Evolutionary conservation across 2,113 vertebrate species (phyloP), one percentile per base, ranked within the genome.

Genomic region (Myodes glareolus): DNA sequence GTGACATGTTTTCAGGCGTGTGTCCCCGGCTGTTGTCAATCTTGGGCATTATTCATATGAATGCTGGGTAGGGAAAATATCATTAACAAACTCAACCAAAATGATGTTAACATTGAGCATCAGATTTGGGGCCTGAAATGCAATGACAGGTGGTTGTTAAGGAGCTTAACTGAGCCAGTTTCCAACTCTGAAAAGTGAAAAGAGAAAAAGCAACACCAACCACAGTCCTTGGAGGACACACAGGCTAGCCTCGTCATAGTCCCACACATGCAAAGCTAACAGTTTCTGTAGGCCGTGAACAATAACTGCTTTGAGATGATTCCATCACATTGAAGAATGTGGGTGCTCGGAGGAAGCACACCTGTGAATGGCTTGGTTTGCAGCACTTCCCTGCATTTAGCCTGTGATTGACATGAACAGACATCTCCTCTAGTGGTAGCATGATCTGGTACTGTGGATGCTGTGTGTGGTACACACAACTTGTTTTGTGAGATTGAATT

Each of bases 21-120:
- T 92, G 94, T 95, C 85, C 58, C 94, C 93, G 95, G 86, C n/a
- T 39, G 58, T 36, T 94, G 70, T 89, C 9, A 81, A 47, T 85
- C 65, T 91, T n/a, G 70, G 45, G 23, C 81, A 52, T 84, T 97
- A 63, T 90, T 97, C 93, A 81, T 55, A 52, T 5, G 55, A 42
- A 67, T 45, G 7, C 31, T 33, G 0, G 12, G 2, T 16, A 47
- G 67, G 17, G 29, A 47, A 47, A 82, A 78, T 76, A 82, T 19
- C 36, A 31, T 90, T 86, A 68, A 78, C 73, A 52, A 92, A 94
- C 91, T 73, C 31, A 88, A 77, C 67, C 13, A 2, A 70, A 85
- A 88, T 88, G 50, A 81, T 88, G 61, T 61, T 90, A 67, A 70
- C 1, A 0, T 72, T 65, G 73, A 72, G 55, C 7, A 19, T 63